These are phyloP conservation scores for Neodiprion fabricii DNA, from an alignment of 1,140 invertebrate genomes.

Conservation along the genomic window DNA sequence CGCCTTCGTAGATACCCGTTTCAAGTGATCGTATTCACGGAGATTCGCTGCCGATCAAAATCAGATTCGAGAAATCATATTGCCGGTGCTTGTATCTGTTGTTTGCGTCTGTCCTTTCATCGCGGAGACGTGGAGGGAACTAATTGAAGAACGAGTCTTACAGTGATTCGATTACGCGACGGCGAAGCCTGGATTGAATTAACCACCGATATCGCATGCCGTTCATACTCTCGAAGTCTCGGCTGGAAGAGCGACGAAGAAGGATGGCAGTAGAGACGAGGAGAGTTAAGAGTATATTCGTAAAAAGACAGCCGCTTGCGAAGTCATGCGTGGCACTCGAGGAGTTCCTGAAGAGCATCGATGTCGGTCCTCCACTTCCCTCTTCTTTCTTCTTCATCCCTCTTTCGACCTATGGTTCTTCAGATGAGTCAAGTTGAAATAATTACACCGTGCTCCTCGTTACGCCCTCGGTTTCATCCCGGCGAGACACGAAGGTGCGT, in stretches of 20 bases:
- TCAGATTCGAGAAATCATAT: conserved; percentile 32
- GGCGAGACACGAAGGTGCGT: too few species aligned
- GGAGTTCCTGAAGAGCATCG: background rate
- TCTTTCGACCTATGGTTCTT: background rate
- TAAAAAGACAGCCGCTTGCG: conserved; percentile 7
- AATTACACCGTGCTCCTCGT: background rate
- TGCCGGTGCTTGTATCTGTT: background rate
- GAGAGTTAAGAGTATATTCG: background rate
- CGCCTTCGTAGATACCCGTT: conserved; percentile 28
- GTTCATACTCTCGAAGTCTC: too few species aligned
- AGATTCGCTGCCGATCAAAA: conserved; percentile 52
- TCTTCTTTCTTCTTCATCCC: background rate
- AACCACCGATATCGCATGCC: too few species aligned
- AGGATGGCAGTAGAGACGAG: background rate
- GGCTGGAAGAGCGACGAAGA: too few species aligned
- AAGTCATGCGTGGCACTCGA: background rate
- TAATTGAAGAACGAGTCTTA: too few species aligned
- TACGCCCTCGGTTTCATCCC: background rate
- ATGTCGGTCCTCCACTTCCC: background rate
- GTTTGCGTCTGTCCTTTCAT: too few species aligned
- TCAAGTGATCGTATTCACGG: conserved; percentile 52
- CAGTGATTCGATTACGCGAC: too few species aligned
- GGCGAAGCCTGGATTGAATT: too few species aligned
- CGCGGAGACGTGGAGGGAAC: too few species aligned
- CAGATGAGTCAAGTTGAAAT: background rate